phyloP scores from a whole-genome alignment of 2,797 vertebrate species.

The Scolopax bukidnonensis region DNA sequence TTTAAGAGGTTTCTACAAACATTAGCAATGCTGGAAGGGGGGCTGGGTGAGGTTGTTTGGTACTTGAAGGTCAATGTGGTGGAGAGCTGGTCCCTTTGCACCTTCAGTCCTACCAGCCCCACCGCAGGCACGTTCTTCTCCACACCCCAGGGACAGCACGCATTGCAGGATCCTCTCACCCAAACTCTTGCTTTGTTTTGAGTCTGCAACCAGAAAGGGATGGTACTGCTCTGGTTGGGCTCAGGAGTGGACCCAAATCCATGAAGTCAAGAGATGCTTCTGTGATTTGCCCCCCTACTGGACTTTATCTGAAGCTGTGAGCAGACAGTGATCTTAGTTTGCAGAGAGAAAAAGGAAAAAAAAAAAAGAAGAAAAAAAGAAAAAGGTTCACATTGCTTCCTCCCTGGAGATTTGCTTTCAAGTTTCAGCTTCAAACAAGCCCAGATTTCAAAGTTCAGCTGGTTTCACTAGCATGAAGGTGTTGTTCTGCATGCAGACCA shows the following conservation, averaged over 20 bases:
- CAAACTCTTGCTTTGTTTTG: not conserved
- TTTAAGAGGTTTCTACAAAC: not conserved
- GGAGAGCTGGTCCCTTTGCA: not conserved
- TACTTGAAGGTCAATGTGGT: not conserved
- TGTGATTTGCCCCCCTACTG: not conserved
- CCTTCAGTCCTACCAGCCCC: not conserved
- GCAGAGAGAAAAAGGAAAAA: not conserved
- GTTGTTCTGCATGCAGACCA: not conserved
- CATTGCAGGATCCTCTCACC: not conserved
- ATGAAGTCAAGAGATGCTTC: not conserved
- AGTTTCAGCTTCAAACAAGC: slow-evolving; percentile 39
- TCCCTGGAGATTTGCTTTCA: slow-evolving; percentile 48
- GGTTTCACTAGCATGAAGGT: not conserved
- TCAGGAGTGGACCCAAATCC: not conserved
- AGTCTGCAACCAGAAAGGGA: not conserved
- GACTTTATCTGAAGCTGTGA: not conserved
- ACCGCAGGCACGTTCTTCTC: not conserved
- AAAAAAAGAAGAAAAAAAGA: no score
- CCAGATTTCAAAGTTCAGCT: slow-evolving; percentile 39
- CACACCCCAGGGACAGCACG: not conserved
- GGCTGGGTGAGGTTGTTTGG: not conserved
- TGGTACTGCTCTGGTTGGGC: not conserved
- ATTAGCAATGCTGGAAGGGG: not conserved
- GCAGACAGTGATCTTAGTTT: not conserved
- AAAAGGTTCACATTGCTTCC: not conserved